Conservation (phyloP, 1,140 invertebrate genomes). For the Tenebrio molitor region DNA sequence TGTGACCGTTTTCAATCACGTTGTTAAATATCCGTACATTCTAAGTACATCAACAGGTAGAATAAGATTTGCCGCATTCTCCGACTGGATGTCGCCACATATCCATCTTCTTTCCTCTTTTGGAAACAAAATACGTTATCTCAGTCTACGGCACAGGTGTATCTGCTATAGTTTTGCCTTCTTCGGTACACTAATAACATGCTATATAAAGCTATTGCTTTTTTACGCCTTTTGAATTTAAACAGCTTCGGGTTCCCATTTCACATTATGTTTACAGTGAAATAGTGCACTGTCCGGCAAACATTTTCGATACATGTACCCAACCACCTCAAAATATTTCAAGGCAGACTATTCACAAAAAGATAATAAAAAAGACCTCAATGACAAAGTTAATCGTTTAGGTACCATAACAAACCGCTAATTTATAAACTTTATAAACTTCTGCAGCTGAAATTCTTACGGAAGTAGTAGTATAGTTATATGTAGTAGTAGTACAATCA, state of each 20-base stretch:
- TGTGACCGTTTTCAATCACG: conserved; percentile 33
- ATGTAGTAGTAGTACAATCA: too few relatives aligned
- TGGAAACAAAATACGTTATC: conserved; percentile 30
- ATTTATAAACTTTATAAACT: too few relatives aligned
- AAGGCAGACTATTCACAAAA: too few relatives aligned
- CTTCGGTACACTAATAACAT: conserved; percentile 57
- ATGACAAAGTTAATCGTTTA: too few relatives aligned
- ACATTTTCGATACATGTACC: too few relatives aligned
- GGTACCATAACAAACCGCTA: too few relatives aligned
- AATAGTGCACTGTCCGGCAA: too few relatives aligned
- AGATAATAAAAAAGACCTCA: too few relatives aligned
- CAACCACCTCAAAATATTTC: too few relatives aligned
- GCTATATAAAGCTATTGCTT: conserved; percentile 58
- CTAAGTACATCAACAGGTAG: conserved; percentile 57
- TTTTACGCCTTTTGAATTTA: conserved; percentile 56
- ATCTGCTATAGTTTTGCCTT: conserved; percentile 55
- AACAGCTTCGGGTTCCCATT: conserved; percentile 52
- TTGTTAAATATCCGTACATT: conserved; percentile 37
- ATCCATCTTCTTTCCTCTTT: conserved; percentile 51
- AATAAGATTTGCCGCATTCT: conserved; percentile 62
- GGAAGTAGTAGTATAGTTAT: too few relatives aligned
- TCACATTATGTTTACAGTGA: conserved; percentile 49
- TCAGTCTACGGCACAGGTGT: conserved; percentile 52
- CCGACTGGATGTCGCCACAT: conserved; percentile 59
- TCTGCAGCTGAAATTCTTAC: too few relatives aligned